Evolutionary conservation across 2,888 invertebrate genomes (phyloP).

Genomic region (Agrotis puta): DNA sequence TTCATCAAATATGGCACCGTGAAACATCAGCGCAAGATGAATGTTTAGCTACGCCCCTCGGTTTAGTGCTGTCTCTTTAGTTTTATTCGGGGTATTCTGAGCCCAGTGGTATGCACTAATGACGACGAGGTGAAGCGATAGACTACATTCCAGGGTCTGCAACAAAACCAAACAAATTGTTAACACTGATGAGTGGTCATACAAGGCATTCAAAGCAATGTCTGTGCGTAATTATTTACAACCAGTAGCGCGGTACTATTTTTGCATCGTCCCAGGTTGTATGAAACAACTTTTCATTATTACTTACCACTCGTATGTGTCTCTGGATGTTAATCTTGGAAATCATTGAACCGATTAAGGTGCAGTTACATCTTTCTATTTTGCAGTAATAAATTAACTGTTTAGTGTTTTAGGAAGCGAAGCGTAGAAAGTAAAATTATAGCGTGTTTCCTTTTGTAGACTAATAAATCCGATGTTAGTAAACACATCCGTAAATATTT

Average conservation of each 20-base stretch:
- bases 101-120: constrained; percentile 77
- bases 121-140: constrained; percentile 71
- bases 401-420: constrained; percentile 10
- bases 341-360: constrained; percentile 53
- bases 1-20: constrained; percentile 43
- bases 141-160: constrained; percentile 70
- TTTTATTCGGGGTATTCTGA: constrained; percentile 82
- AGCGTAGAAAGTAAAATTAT: constrained; percentile 4
- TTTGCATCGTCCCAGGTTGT: constrained; percentile 52
- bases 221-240: constrained; percentile 67
- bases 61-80: constrained; percentile 62
- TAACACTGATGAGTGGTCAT: constrained; percentile 66
- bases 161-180: constrained; percentile 75
- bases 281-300: constrained; percentile 57
- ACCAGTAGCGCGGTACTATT: constrained; percentile 60
- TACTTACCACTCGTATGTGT: constrained; percentile 28
- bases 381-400: constrained; percentile 5
- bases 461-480: background rate
- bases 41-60: constrained; percentile 66
- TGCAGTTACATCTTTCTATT: constrained; percentile 33
- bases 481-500: constrained; percentile 24
- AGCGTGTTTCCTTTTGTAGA: background rate
- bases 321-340: constrained; percentile 40
- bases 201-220: constrained; percentile 65
- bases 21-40: constrained; percentile 53